Conservation (phyloP, 2,888 invertebrate species). For the Chirona hameri region DNA sequence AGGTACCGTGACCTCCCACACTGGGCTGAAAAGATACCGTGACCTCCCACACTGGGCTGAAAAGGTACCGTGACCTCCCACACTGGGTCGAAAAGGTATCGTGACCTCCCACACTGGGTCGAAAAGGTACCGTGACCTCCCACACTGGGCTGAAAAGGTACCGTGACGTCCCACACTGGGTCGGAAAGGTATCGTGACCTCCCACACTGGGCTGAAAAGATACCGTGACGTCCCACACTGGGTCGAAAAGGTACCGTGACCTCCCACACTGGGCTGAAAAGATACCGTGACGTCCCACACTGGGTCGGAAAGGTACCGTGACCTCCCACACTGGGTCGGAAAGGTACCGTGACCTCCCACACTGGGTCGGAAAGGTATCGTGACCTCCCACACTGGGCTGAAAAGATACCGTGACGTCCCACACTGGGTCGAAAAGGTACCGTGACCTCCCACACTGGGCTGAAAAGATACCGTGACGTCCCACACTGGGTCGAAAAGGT, state of each 20-base stretch:
- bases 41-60: too few species aligned
- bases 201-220: slow-evolving; percentile 70
- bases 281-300: not conserved
- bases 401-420: not conserved
- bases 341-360: not conserved
- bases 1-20: too few species aligned
- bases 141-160: slow-evolving; percentile 69
- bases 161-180: not conserved
- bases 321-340: slow-evolving; percentile 80
- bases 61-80: too few species aligned
- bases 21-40: slow-evolving; percentile 63
- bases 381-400: slow-evolving; percentile 86
- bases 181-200: too few species aligned
- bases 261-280: slow-evolving; percentile 76
- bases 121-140: too few species aligned
- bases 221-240: not conserved
- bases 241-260: too few species aligned
- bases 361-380: too few species aligned
- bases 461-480: slow-evolving; percentile 41
- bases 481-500: too few species aligned
- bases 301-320: too few species aligned
- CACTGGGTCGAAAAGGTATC: slow-evolving; percentile 66
- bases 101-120: too few species aligned
- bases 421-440: too few species aligned
- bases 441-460: slow-evolving; percentile 90